Evolutionary conservation across 2,797 vertebrate genomes (phyloP).

Genomic region (Decapterus maruadsi): DNA sequence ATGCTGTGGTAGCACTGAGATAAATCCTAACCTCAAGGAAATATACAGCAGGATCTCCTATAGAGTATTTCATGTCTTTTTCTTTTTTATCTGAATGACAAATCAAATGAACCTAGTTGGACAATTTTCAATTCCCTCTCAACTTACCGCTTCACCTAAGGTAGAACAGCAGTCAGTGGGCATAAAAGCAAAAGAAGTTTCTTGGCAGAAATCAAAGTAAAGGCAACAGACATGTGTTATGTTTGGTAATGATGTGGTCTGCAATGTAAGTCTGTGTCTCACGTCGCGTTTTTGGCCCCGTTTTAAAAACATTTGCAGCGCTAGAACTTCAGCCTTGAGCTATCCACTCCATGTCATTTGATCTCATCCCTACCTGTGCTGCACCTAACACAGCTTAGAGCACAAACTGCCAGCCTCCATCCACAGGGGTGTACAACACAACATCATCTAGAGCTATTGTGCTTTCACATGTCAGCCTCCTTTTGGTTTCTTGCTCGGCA

Average conservation of each 20-base stretch:
- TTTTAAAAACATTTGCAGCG: conserved; percentile 71
- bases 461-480: conserved; percentile 63
- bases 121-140: conserved; percentile 57
- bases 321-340: conserved; percentile 74
- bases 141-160: conserved; percentile 54
- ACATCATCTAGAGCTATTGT: conserved; percentile 74
- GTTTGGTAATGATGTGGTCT: conserved; percentile 72
- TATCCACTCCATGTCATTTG: conserved; percentile 78
- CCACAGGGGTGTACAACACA: conserved; percentile 74
- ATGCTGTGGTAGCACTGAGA: neutral
- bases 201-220: conserved; percentile 56
- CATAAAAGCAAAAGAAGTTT: conserved; percentile 62
- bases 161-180: conserved; percentile 57
- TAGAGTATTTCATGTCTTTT: conserved; percentile 15
- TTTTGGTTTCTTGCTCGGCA: conserved; percentile 61
- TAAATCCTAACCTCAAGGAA: conserved; percentile 25
- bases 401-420: conserved; percentile 72
- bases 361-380: conserved; percentile 77
- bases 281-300: conserved; percentile 61
- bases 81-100: conserved; percentile 35
- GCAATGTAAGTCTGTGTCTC: conserved; percentile 63
- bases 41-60: conserved; percentile 12
- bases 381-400: conserved; percentile 71
- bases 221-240: conserved; percentile 63
- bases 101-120: conserved; percentile 52